Percentiles rank a stretch among this genome's conserved stretches.
Conservation (phyloP, 1,140 invertebrate genomes). For the Drosophila asahinai region DNA sequence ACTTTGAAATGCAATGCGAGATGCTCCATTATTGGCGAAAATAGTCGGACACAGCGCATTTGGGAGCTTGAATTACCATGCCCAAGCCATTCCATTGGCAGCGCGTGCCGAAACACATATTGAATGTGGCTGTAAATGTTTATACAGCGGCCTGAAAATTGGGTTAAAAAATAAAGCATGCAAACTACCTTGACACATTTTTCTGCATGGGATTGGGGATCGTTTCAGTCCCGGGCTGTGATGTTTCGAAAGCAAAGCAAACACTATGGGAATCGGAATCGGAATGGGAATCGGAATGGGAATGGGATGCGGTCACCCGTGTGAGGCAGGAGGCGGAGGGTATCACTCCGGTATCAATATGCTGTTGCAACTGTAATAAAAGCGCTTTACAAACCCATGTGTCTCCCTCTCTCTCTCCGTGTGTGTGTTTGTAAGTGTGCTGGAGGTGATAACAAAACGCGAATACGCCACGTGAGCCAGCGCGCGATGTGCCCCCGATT, state of each 20-base stretch:
- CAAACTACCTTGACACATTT: slow-evolving; percentile 80
- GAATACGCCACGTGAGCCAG: slow-evolving; percentile 65
- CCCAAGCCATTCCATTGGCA: slow-evolving; percentile 21
- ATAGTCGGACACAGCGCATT: slow-evolving; percentile 27
- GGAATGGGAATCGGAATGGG: not conserved
- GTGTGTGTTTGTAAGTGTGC: not conserved
- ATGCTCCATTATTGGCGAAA: slow-evolving; percentile 63
- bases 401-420: not conserved
- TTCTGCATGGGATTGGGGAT: slow-evolving; percentile 2
- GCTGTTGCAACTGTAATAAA: slow-evolving; percentile 67
- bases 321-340: not conserved
- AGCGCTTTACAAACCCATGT: slow-evolving; percentile 52
- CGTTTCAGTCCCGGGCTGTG: not conserved
- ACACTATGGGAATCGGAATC: not conserved
- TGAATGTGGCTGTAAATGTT: slow-evolving; percentile 14
- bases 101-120: slow-evolving; percentile 25
- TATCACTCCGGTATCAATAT: slow-evolving; percentile 38
- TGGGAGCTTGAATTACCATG: slow-evolving; percentile 30
- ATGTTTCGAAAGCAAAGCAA: slow-evolving; percentile 50
- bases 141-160: slow-evolving; percentile 56
- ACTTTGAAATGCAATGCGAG: slow-evolving; percentile 62
- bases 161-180: slow-evolving; percentile 80
- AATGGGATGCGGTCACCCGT: not conserved
- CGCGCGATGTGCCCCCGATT: slow-evolving; percentile 31
- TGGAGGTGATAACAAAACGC: slow-evolving; percentile 62